These are phyloP conservation scores for Calcarius ornatus DNA, from an alignment of 2,113 vertebrate genomes.

Conservation along the genomic window DNA sequence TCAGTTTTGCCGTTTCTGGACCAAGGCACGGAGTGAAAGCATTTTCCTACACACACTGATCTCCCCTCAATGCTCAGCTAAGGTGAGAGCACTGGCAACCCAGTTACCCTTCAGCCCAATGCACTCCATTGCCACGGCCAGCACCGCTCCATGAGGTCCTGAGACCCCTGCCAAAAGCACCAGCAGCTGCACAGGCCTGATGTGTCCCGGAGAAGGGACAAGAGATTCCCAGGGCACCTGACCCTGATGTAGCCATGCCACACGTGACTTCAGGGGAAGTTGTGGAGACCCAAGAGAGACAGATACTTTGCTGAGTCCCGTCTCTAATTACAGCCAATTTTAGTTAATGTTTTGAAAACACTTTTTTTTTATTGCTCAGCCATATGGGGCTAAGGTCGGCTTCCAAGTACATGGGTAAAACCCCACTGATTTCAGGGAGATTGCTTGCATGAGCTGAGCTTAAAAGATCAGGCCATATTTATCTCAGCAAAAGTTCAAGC, in stretches of 20 bases:
- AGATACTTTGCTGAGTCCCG: background rate
- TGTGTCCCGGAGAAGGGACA: background rate
- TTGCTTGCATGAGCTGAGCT: constrained; percentile 24
- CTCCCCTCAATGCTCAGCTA: fast-evolving
- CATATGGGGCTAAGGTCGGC: background rate
- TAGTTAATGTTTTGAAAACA: background rate
- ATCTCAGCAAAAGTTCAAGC: constrained; percentile 49
- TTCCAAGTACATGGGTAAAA: background rate
- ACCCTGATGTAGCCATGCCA: background rate
- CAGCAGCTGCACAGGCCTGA: fast-evolving
- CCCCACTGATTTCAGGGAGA: background rate
- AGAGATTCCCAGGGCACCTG: background rate
- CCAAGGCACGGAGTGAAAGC: fast-evolving
- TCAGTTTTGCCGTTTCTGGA: background rate
- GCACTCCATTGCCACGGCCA: fast-evolving
- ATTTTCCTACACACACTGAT: fast-evolving
- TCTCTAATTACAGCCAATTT: background rate
- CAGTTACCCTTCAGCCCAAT: background rate
- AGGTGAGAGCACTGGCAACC: background rate
- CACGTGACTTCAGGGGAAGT: fast-evolving
- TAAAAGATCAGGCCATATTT: constrained; percentile 51
- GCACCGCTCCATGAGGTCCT: background rate
- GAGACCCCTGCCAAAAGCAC: background rate
- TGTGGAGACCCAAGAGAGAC: background rate
- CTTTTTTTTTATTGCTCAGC: background rate